Conservation (phyloP, 2,797 vertebrate genomes). For the Pogonophryne albipinna region DNA sequence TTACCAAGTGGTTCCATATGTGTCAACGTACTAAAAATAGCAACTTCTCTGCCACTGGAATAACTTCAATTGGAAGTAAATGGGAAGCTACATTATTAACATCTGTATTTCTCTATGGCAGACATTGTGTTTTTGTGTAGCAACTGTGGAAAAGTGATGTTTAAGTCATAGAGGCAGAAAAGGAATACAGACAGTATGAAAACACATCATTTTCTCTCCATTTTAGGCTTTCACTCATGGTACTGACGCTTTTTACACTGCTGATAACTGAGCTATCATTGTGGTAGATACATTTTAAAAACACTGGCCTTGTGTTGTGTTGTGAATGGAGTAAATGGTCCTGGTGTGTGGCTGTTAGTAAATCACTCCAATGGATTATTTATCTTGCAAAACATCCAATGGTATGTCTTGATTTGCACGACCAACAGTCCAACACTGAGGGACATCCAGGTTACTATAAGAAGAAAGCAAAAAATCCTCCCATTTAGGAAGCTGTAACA, state of each 20-base stretch:
- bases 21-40: background rate
- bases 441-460: too few relatives aligned
- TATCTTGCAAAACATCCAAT: background rate
- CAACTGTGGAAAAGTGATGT: slow-evolving; percentile 11
- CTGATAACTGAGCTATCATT: background rate
- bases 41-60: background rate
- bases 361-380: too few relatives aligned
- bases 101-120: background rate
- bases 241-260: background rate
- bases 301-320: background rate
- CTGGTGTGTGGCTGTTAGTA: background rate
- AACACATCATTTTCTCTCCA: background rate
- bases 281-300: background rate
- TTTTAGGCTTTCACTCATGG: background rate
- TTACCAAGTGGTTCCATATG: background rate
- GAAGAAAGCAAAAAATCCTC: background rate
- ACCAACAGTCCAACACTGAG: too few relatives aligned
- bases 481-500: background rate
- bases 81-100: background rate
- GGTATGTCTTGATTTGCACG: background rate
- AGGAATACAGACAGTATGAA: slow-evolving; percentile 12
- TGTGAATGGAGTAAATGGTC: background rate
- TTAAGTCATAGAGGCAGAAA: slow-evolving; percentile 31
- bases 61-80: slow-evolving; percentile 1
- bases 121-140: slow-evolving; percentile 1